Evolutionary conservation across 2,797 vertebrate genomes (phyloP), one percentile per base, ranked within the genome.

Genomic region (Gastrophryne carolinensis): DNA sequence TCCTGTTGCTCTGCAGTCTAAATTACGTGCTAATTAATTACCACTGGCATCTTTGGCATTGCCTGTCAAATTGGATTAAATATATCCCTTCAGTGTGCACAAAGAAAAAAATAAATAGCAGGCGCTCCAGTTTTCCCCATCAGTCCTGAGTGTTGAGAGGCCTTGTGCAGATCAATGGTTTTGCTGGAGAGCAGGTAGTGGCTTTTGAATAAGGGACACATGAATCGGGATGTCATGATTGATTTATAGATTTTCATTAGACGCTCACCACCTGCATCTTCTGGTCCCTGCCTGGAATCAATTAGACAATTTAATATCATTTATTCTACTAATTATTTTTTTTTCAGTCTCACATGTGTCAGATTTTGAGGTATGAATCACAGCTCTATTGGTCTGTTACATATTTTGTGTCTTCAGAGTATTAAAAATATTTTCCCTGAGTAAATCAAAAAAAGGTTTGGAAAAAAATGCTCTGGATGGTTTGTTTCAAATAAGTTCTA

Each of bases 11-110:
- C 91, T 87, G 87, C 90, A 86, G 89, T 94, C 92, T 92, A 94
- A 96, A 95, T 94, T 91, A 95, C 93, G 94, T 94, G 92, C 92
- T 97, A 97, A 97, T 97, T 97, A 97, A 98, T 97, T 96, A 97
- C 90, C 92, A 92, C 92, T 97, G 95, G 94, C 94, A 95, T 95
- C 92, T 95, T 96, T 94, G 92, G 92, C 90, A 88, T 91, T 89
- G 93, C 89, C 86, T 95, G 95, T 96, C 94, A 93, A 90, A 94
- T 95, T 93, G 88, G 88, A 94, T 98, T 95, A 95, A 92, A 89
- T 88, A 90, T 92, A 91, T 94, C 90, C 92, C 88, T 86, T 89
- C 8, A 78, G 82, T 83, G 77, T 80, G 87, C 84, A 30, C 35
- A 27, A 61, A 23, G 9, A 56, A 56, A 30, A 35, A 60, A 84